Base-by-base conservation (phyloP, 2,113 vertebrate species). In the Pholis gunnellus region DNA sequence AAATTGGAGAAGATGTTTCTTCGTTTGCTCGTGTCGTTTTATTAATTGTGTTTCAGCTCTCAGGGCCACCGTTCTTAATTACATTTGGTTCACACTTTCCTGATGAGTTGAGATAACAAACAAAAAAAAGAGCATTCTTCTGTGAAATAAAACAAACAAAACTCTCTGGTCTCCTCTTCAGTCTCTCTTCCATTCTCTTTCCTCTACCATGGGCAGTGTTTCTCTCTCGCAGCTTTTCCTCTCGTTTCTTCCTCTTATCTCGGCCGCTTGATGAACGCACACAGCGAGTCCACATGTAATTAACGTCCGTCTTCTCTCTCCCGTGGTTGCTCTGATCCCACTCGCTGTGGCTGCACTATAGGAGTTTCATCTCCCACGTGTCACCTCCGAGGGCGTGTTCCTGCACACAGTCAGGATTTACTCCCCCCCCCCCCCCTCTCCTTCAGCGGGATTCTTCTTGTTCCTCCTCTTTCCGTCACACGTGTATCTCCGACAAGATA, bases 201-300 rank as follows among this genome's bases (percentile, higher is more conserved):
- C 17, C 20, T 4, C 22, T 27, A 25, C 13, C 14, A 38, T 20
- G 36, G 20, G 61, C 34, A 64, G 61, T 13, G 18, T 27, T 2
- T 29, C 48, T 14, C 44, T 34, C 46, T 44, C 56, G n/a, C n/a
- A 31, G 42, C 8, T 42, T 18, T 25, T 15, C 40, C 9, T 15
- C 36, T 48, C 2, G 0, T 50, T 15, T 60, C 11, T 42, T 52
- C 31, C 65, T 70, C 52, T 34, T 6, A 11, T 69, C 70, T 44
- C 20, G 2, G 38, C 54, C 22, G 14, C 27, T 75, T 70, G 60
- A 79, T 78, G 63, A 69, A 84, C 56, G 8, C n/a, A 25, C 76
- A 72, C 63, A 27, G 40, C 0, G 6, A n/a, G 38, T 70, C 9
- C 22, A 44, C 25, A 31, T 56, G 61, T 61, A 78, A 54, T 78